Evolutionary conservation across 2,888 invertebrate species (phyloP).

Genomic region (Pachycephus smyrnensis): DNA sequence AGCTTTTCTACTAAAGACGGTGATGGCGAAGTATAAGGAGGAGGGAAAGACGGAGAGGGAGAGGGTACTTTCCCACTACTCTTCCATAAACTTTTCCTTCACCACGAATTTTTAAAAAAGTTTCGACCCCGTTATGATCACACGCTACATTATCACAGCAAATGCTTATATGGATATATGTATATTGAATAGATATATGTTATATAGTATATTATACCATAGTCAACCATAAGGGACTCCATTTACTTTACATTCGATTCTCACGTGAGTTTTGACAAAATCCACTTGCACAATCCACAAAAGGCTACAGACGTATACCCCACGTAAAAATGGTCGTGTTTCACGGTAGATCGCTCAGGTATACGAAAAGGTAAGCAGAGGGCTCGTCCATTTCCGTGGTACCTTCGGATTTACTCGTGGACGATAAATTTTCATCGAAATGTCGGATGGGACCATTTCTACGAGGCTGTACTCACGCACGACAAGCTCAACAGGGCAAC

Average conservation of each 20-base stretch:
- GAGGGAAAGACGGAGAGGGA: background rate
- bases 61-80: background rate
- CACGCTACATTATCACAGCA: background rate
- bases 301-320: background rate
- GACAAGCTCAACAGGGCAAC: constrained; percentile 42
- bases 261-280: background rate
- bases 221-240: background rate
- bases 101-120: background rate
- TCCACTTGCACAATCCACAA: background rate
- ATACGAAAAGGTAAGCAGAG: background rate
- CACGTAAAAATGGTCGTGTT: background rate
- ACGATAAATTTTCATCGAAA: constrained; percentile 18
- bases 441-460: constrained; percentile 37
- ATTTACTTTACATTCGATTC: background rate
- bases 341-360: background rate
- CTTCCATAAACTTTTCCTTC: background rate
- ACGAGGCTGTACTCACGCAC: constrained; percentile 41
- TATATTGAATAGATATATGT: no score
- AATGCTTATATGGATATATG: no score
- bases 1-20: background rate
- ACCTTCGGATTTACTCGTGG: background rate
- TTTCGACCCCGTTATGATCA: background rate
- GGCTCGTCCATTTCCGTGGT: background rate
- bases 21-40: background rate
- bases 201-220: background rate